Evolutionary conservation across 1,140 invertebrate genomes (phyloP).

Genomic region (Leguminivora glycinivorella): DNA sequence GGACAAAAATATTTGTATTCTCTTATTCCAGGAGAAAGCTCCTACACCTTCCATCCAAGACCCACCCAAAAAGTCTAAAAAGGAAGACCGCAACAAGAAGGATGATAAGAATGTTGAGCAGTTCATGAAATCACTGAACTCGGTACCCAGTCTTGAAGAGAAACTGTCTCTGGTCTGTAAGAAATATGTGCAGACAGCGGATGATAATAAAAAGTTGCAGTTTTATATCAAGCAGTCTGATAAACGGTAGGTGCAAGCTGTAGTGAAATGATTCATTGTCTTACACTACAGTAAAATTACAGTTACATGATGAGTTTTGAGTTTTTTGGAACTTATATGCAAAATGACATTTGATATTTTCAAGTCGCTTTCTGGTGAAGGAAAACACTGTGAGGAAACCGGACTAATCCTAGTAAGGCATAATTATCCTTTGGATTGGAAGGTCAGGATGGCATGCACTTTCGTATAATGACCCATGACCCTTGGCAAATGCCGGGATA

Average conservation of each 20-base stretch:
- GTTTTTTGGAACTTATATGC: no score
- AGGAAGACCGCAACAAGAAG: slow-evolving; percentile 77
- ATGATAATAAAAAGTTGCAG: slow-evolving; percentile 86
- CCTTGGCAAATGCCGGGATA: no score
- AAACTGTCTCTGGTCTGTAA: slow-evolving; percentile 87
- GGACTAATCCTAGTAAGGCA: no score
- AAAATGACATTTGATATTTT: no score
- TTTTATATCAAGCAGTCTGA: slow-evolving; percentile 83
- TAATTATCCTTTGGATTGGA: no score
- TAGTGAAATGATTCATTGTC: no score
- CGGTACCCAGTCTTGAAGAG: slow-evolving; percentile 84
- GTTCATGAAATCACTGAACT: slow-evolving; percentile 85
- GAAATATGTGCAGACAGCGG: slow-evolving; percentile 87
- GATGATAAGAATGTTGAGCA: slow-evolving; percentile 83
- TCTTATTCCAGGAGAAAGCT: slow-evolving; percentile 53
- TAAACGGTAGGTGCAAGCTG: slow-evolving; percentile 71
- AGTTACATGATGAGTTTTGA: no score
- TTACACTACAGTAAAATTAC: no score
- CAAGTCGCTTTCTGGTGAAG: no score
- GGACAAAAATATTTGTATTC: neutral
- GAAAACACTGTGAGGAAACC: no score
- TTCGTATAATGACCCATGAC: no score
- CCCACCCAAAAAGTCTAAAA: slow-evolving; percentile 54
- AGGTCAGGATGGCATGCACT: no score
- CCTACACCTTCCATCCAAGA: slow-evolving; percentile 48